phyloP scores from a whole-genome alignment of 2,797 vertebrate genomes.

The Poeciliopsis infans region DNA sequence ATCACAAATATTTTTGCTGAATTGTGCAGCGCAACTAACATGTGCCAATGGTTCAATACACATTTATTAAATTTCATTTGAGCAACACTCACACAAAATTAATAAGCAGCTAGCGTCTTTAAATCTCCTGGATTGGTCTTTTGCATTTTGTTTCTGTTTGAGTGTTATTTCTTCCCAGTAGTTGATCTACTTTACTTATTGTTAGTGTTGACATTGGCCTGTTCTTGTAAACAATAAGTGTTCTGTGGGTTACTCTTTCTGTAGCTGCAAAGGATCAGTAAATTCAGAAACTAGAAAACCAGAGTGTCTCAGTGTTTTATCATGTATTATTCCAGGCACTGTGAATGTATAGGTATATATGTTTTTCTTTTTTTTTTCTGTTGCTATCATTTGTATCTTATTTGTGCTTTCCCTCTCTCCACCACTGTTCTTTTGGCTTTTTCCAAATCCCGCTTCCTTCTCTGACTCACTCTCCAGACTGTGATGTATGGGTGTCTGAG shows the following conservation, averaged over 20 bases:
- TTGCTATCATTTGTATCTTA: slow-evolving; percentile 28
- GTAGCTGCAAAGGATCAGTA: slow-evolving; percentile 14
- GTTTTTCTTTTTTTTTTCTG: slow-evolving; percentile 33
- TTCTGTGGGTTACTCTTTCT: slow-evolving; percentile 19
- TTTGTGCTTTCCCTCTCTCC: slow-evolving; percentile 35
- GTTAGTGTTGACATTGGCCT: slow-evolving; percentile 10
- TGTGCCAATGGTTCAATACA: slow-evolving; percentile 41
- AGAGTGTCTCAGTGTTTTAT: slow-evolving; percentile 28
- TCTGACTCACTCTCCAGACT: slow-evolving; percentile 45
- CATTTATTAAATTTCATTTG: slow-evolving; percentile 28
- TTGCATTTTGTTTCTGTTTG: slow-evolving; percentile 23
- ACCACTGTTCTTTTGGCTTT: slow-evolving; percentile 45
- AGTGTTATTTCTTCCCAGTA: slow-evolving; percentile 3
- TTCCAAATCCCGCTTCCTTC: slow-evolving; percentile 49
- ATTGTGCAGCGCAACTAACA: slow-evolving; percentile 26
- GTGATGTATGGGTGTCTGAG: slow-evolving; percentile 79
- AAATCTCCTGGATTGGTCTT: slow-evolving; percentile 41
- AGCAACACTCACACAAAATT: slow-evolving; percentile 27
- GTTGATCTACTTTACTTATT: not conserved
- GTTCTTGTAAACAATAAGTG: slow-evolving; percentile 8
- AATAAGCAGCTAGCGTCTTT: slow-evolving; percentile 58
- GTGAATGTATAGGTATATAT: not conserved
- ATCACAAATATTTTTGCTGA: slow-evolving; percentile 22
- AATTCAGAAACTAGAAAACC: slow-evolving; percentile 32
- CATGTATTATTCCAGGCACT: not conserved